These are phyloP conservation scores for Erpobdella octoculata DNA, from an alignment of 2,888 invertebrate species.

Conservation along the genomic window DNA sequence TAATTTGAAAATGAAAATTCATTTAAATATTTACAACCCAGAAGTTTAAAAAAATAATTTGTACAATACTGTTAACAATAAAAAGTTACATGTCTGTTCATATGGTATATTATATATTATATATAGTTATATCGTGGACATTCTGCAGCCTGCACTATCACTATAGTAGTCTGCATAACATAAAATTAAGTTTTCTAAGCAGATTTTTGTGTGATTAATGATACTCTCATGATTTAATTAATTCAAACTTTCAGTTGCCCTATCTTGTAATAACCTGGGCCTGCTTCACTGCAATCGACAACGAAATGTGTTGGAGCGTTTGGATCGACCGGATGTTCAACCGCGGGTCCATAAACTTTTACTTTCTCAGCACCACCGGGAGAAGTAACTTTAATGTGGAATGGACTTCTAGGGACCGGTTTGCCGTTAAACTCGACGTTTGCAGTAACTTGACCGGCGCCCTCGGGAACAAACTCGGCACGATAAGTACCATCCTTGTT, in stretches of 20 bases:
- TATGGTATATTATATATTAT: too few relatives aligned
- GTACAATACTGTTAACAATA: too few relatives aligned
- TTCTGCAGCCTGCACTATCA: too few relatives aligned
- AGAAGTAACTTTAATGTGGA: constrained; percentile 55
- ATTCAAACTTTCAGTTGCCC: not conserved
- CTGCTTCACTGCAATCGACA: constrained; percentile 72
- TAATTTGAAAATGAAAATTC: too few relatives aligned
- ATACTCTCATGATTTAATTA: not conserved
- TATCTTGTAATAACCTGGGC: constrained; percentile 54
- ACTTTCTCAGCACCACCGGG: constrained; percentile 53
- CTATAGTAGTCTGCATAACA: too few relatives aligned
- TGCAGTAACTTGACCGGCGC: constrained; percentile 3
- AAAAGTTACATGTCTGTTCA: too few relatives aligned
- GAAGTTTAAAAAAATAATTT: too few relatives aligned
- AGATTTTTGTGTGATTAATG: too few relatives aligned
- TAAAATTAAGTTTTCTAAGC: too few relatives aligned
- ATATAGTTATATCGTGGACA: too few relatives aligned
- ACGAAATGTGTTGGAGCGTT: constrained; percentile 70
- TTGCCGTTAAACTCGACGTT: constrained; percentile 24
- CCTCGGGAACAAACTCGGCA: constrained; percentile 49
- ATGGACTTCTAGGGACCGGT: constrained; percentile 28
- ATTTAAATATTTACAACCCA: too few relatives aligned
- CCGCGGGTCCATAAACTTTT: constrained; percentile 68
- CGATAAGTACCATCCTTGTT: constrained; percentile 29
- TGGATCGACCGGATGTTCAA: constrained; percentile 60